phyloP scores from a whole-genome alignment of 2,888 invertebrate genomes.

The Campoplex capitator region DNA sequence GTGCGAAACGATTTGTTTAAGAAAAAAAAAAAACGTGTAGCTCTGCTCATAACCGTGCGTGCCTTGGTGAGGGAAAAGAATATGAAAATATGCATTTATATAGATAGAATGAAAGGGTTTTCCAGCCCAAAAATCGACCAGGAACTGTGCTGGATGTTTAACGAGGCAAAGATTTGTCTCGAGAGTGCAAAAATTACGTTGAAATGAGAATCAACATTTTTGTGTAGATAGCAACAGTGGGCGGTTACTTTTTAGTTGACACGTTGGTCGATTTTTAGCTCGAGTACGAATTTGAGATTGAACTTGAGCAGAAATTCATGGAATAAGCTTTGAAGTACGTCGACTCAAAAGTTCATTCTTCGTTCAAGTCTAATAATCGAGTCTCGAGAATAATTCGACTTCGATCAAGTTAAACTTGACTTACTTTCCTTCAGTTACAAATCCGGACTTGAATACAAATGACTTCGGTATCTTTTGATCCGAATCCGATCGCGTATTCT shows the following conservation, averaged over 20 bases:
- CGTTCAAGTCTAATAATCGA: background rate
- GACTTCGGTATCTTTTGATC: too few relatives aligned
- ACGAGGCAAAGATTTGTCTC: background rate
- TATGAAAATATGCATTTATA: slow-evolving; percentile 52
- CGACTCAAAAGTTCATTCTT: background rate
- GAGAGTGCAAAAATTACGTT: background rate
- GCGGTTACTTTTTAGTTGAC: background rate
- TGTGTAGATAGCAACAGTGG: background rate
- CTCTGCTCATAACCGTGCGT: slow-evolving; percentile 23
- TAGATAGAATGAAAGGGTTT: slow-evolving; percentile 24
- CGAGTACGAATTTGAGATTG: background rate
- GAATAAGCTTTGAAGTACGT: background rate
- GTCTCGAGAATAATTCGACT: background rate
- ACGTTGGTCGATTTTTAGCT: background rate
- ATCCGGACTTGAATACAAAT: background rate
- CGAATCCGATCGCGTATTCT: background rate
- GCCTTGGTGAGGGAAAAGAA: background rate
- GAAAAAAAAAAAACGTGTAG: slow-evolving; percentile 9
- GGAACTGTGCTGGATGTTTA: background rate
- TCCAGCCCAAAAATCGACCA: background rate
- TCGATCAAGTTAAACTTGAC: background rate
- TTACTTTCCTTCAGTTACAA: background rate
- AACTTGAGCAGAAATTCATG: background rate
- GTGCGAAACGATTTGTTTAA: slow-evolving; percentile 1
- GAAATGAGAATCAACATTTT: background rate